A percentile compares a stretch with the other conserved stretches of the same genome.
Conservation (phyloP, 2,888 invertebrate genomes). For the Zelleria hepariella region DNA sequence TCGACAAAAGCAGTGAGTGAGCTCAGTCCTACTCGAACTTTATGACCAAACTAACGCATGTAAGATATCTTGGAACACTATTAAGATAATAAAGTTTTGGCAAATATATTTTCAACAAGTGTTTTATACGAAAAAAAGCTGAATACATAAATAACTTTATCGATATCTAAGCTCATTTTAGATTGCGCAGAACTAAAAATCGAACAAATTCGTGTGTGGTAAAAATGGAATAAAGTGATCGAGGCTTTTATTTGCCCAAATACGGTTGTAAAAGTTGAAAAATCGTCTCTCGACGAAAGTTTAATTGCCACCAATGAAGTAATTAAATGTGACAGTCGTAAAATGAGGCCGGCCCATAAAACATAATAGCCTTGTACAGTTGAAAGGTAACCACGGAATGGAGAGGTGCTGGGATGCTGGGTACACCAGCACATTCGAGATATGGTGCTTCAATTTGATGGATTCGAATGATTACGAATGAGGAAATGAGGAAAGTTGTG, state of each 20-base stretch:
- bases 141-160: neutral
- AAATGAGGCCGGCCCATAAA: slow-evolving; percentile 55
- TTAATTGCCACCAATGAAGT: slow-evolving; percentile 70
- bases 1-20: neutral
- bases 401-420: neutral
- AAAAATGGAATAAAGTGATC: slow-evolving; percentile 57
- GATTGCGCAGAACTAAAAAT: slow-evolving; percentile 37
- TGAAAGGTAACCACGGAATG: neutral
- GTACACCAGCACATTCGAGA: too few species aligned
- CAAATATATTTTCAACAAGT: too few species aligned
- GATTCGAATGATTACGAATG: too few species aligned
- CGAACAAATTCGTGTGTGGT: slow-evolving; percentile 58
- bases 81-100: too few species aligned
- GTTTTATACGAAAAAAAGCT: neutral
- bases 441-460: too few species aligned
- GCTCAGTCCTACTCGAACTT: too few species aligned
- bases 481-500: too few species aligned
- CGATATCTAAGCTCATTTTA: neutral
- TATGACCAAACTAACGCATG: too few species aligned
- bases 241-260: slow-evolving; percentile 66
- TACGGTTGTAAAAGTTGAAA: slow-evolving; percentile 62
- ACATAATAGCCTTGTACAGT: slow-evolving; percentile 49
- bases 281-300: slow-evolving; percentile 61
- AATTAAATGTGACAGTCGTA: slow-evolving; percentile 71
- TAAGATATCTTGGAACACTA: too few species aligned